A percentile compares a stretch with the other conserved stretches of the same genome.
Evolutionary conservation across 2,888 invertebrate genomes (phyloP).

Genomic region (Teleogryllus oceanicus): DNA sequence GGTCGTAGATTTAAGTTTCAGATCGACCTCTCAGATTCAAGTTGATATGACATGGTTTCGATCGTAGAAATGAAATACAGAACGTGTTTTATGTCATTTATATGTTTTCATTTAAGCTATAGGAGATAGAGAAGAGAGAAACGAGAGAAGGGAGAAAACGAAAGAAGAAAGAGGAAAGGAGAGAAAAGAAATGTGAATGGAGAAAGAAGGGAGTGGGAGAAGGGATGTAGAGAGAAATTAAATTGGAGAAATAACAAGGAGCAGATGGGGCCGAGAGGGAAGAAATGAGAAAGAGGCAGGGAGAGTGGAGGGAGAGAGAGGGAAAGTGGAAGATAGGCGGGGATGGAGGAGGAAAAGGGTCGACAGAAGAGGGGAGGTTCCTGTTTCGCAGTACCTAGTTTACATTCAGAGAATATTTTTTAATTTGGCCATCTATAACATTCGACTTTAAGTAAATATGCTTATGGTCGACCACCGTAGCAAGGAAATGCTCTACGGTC

Average conservation of each 20-base stretch:
- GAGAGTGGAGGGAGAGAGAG: background rate
- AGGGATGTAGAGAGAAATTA: background rate
- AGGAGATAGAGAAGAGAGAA: background rate
- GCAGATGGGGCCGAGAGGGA: background rate
- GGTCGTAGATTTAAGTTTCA: no score
- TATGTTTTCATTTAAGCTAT: background rate
- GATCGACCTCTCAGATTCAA: no score
- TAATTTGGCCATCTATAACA: no score
- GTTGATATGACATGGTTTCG: no score
- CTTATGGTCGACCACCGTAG: no score
- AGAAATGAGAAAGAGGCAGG: background rate
- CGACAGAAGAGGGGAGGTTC: background rate
- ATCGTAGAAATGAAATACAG: no score
- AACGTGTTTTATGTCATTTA: no score
- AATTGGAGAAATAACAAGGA: background rate
- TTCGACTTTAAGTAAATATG: no score
- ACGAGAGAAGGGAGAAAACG: background rate
- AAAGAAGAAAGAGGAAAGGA: background rate
- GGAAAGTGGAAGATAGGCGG: slow-evolving; percentile 11
- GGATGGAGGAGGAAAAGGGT: slow-evolving; percentile 19
- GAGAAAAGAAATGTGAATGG: background rate
- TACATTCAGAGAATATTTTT: no score
- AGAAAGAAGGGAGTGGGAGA: background rate
- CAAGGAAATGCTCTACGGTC: no score
- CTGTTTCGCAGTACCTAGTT: background rate